Base-by-base conservation (phyloP, 1,140 invertebrate species). In the Telenomus remus region DNA sequence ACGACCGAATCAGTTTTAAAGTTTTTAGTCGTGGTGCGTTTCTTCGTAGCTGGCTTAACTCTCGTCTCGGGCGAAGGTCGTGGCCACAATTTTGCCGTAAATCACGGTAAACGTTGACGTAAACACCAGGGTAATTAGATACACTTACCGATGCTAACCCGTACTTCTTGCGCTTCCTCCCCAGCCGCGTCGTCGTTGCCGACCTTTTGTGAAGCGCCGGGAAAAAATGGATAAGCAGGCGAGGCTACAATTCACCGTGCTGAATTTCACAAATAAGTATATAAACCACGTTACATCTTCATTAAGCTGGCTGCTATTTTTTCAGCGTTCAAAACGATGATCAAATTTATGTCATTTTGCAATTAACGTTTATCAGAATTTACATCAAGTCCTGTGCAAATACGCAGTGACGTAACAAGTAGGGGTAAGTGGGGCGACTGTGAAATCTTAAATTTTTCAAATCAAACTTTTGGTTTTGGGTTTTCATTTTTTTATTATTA, bases 41-140 rank as follows among this genome's bases (percentile, higher is more conserved):
- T 50, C 46, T 59, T 50, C 19, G 39, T 53, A 59, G 69, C 43
- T 76, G 61, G 64, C 70, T 59, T 50, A 59, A 55, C 68, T 79
- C 77, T 69, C 75, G 63, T 77, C 66, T 71, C 63, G 80, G 74
- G 69, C 85, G 82, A 88, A 87, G 85, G 86, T 87, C 85, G 82
- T 73, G 78, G 82, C 79, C 69, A 85, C 85, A 86, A 87, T 88
- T 87, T 86, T 78, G 84, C 68, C 81, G 85, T 88, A 88, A 88
- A 88, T 88, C 86, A 88, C 75, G 61, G 83, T 82, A 86, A 88
- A 87, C 79, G 84, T 87, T 87, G 85, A 87, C 84, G 85, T 86
- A 85, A 87, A 88, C 84, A 82, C 79, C 82, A 82, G 76, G 80
- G 81, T 87, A 88, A 88, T 86, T 87, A 87, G 85, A 87, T 87